Percentiles rank a stretch among this genome's conserved stretches.
Evolutionary conservation across 2,113 vertebrate genomes (phyloP).

Genomic region (Anoura caudifer): DNA sequence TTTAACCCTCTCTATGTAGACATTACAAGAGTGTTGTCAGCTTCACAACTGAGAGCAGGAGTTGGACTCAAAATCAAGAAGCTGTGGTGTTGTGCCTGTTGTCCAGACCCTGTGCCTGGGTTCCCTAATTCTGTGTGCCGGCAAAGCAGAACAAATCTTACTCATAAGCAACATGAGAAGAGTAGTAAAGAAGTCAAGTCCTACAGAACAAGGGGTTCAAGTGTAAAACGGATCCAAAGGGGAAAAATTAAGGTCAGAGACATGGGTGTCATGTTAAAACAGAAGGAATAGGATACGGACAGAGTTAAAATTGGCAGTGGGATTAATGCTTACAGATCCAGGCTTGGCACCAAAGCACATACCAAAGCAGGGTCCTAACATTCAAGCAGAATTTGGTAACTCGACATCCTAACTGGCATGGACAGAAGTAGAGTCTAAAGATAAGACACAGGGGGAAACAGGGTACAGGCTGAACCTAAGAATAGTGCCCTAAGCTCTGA

Average conservation of each 20-base stretch:
- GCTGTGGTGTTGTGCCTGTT: neutral
- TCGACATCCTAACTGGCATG: conserved; percentile 1
- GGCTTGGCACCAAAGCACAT: conserved; percentile 19
- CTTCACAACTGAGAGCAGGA: conserved; percentile 13
- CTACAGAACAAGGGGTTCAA: neutral
- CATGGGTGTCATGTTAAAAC: neutral
- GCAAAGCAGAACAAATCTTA: neutral
- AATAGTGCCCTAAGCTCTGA: neutral
- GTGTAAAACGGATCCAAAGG: neutral
- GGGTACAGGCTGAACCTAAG: neutral
- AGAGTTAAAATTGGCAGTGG: conserved; percentile 46
- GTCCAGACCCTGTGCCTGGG: neutral
- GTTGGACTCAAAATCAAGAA: conserved; percentile 27
- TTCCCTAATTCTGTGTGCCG: neutral
- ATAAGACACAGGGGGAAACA: neutral
- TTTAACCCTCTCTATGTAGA: conserved; percentile 52
- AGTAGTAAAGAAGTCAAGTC: neutral
- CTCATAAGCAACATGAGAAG: neutral
- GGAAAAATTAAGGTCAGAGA: neutral
- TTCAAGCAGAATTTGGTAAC: conserved; percentile 29
- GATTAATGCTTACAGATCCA: neutral
- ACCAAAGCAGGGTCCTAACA: conserved; percentile 42
- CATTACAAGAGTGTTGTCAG: conserved; percentile 38
- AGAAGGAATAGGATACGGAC: neutral
- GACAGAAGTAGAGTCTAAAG: neutral